These are phyloP conservation scores for Actias luna DNA, from an alignment of 2,888 invertebrate species.

Conservation along the genomic window DNA sequence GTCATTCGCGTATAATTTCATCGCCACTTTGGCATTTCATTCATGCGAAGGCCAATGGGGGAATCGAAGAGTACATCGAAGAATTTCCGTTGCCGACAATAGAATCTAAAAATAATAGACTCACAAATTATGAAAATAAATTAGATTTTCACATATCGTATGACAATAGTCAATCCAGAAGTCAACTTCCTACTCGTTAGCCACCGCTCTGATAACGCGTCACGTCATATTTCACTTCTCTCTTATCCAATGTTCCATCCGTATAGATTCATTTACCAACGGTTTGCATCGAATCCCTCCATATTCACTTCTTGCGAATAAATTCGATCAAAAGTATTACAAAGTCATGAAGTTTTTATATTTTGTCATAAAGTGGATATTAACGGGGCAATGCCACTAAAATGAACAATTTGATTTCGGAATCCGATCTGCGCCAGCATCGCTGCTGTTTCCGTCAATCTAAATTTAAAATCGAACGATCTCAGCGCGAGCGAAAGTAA, in stretches of 20 bases:
- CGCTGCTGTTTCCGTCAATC: slow-evolving; percentile 71
- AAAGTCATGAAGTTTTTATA: no score
- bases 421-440: slow-evolving; percentile 22
- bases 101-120: not conserved
- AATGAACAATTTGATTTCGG: not conserved
- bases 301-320: not conserved
- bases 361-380: not conserved
- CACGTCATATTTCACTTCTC: not conserved
- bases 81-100: not conserved
- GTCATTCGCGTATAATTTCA: slow-evolving; percentile 37
- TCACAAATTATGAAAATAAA: not conserved
- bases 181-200: not conserved
- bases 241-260: not conserved
- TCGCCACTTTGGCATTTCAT: slow-evolving; percentile 61
- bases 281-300: not conserved
- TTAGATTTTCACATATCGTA: not conserved
- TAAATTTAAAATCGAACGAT: slow-evolving; percentile 68
- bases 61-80: slow-evolving; percentile 58
- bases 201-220: not conserved
- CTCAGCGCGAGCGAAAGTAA: slow-evolving; percentile 39
- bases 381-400: not conserved
- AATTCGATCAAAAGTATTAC: not conserved
- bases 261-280: not conserved
- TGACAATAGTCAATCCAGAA: not conserved
- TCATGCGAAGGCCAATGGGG: slow-evolving; percentile 69